Evolutionary conservation across 2,797 vertebrate species (phyloP), one percentile per base, ranked within the genome.

Genomic region (Falco cherrug): DNA sequence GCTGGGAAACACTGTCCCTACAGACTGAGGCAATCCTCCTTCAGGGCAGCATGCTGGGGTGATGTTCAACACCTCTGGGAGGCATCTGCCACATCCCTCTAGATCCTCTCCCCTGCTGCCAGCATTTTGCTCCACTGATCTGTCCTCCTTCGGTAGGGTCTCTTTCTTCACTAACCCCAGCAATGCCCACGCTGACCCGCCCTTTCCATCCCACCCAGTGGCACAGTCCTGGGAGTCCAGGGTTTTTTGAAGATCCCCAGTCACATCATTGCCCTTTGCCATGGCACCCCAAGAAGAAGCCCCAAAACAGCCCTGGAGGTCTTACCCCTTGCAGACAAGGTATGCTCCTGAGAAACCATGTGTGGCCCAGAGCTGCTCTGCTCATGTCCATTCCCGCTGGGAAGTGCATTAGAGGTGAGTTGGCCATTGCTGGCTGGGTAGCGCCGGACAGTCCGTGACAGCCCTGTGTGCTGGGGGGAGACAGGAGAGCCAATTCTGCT

Each of bases 371-470:
- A 92, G 50, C 96, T 93, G 76, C 96, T 67, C 60, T 98, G 97
- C 33, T 97, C 97, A 19, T 95, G 97, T 73, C 95, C 97, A 41
- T 97, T 97, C 50, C 98, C 97, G 0, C 12, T 97, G 21, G 99
- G 99, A 33, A 99, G 97, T n/a, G 98, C 98, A 25, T 99, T 99
- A 96, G 99, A 99, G 39, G 96, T 98, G 95, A 99, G 98, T 19
- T 99, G 99, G 87, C 97, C 96, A 71, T 97, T 98, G 37, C 75
- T 63, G 81, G 98, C 98, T 24, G 99, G 99, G 96, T 99, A 99
- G 50, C 99, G 99, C 51, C 98, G 98, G 82, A 99, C 98, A 3
- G 99, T 99, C 67, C 99, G 98, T 75, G 99, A 99, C 10, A 97
- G 95, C 70, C 98, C 99, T 6, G 97, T 94, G 63, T 98, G 98